Conservation (phyloP, 2,888 invertebrate species). For the Drosophila glabriapex region DNA sequence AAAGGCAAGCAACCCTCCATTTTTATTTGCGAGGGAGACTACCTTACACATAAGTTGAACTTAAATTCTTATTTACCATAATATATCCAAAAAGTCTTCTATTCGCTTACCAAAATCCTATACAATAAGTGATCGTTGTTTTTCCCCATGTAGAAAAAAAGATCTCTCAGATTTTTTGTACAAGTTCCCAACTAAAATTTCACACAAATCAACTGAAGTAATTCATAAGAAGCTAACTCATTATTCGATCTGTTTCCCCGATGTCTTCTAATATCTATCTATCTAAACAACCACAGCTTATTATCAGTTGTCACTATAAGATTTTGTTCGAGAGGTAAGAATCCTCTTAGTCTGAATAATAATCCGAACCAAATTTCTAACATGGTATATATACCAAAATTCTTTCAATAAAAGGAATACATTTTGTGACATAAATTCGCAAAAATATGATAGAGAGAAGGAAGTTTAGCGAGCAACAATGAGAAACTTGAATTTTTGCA, state of each 20-base stretch:
- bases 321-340: background rate
- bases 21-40: background rate
- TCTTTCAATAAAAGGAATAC: background rate
- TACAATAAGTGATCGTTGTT: background rate
- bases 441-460: no score
- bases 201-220: background rate
- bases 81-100: background rate
- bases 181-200: background rate
- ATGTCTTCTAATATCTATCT: background rate
- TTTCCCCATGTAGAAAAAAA: background rate
- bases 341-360: background rate
- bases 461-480: background rate
- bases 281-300: background rate
- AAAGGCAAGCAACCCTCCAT: constrained; percentile 31
- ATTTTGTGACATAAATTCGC: background rate
- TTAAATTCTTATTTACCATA: constrained; percentile 7
- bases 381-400: background rate
- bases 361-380: background rate
- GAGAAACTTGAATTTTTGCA: background rate
- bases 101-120: no score
- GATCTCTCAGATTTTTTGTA: background rate
- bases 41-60: constrained; percentile 6
- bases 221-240: background rate
- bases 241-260: background rate
- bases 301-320: background rate